Evolutionary conservation across 2,797 vertebrate species (phyloP).

Genomic region (Graptemys geographica): DNA sequence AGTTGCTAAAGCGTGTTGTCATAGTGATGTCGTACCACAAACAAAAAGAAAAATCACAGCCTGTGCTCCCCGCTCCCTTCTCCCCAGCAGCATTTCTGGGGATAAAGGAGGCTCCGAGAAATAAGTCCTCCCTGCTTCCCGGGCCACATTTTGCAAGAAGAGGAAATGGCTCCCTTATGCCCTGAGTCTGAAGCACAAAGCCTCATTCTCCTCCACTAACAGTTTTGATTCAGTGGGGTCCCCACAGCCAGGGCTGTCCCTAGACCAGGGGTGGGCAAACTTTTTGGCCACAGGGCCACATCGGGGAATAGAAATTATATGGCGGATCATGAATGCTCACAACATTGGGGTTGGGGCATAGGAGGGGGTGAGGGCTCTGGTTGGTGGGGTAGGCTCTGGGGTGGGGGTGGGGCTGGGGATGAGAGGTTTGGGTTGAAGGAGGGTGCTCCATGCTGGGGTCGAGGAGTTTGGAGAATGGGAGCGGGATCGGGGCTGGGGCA

Average conservation of each 20-base stretch:
- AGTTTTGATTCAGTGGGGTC: neutral
- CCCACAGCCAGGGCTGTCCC: neutral
- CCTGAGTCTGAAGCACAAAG: neutral
- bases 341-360: too few relatives aligned
- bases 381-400: too few relatives aligned
- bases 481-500: too few relatives aligned
- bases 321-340: too few relatives aligned
- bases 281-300: too few relatives aligned
- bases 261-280: too few relatives aligned
- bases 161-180: neutral
- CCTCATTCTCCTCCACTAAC: neutral
- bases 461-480: too few relatives aligned
- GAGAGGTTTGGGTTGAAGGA: too few relatives aligned
- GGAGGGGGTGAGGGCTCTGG: too few relatives aligned
- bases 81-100: neutral
- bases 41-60: neutral
- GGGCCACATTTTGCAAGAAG: neutral
- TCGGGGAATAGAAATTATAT: too few relatives aligned
- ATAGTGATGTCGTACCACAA: neutral
- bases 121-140: neutral
- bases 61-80: neutral
- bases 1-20: neutral
- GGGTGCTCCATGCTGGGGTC: too few relatives aligned
- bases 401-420: too few relatives aligned
- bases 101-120: neutral